Conservation (phyloP, 2,113 vertebrate species). For the Heterochromis multidens region DNA sequence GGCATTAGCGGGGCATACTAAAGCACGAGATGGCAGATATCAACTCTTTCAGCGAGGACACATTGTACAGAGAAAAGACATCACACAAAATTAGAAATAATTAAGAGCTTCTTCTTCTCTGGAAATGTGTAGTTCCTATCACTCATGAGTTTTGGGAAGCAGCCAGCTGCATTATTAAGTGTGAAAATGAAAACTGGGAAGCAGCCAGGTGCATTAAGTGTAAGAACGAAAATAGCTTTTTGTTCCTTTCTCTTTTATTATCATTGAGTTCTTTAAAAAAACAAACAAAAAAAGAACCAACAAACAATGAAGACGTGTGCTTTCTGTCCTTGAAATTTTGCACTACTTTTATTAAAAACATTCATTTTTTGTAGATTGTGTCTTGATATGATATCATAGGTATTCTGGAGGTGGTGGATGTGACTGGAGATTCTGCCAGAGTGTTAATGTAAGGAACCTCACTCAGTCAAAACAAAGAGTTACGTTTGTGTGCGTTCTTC, state of each 20-base stretch:
- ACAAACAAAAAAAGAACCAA: not conserved
- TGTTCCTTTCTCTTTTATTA: not conserved
- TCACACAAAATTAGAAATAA: too few species aligned
- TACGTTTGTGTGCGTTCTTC: not conserved
- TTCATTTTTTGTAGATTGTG: slow-evolving; percentile 55
- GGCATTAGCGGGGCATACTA: not conserved
- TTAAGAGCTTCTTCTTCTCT: not conserved
- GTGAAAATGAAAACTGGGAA: not conserved
- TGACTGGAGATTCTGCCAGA: slow-evolving; percentile 48
- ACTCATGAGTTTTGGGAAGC: not conserved
- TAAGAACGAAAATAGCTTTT: not conserved
- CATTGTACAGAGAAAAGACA: not conserved
- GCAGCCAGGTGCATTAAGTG: not conserved
- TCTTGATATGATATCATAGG: slow-evolving; percentile 70
- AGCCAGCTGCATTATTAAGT: not conserved
- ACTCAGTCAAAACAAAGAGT: not conserved
- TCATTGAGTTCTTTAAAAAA: not conserved
- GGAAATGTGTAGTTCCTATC: not conserved
- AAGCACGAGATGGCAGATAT: not conserved
- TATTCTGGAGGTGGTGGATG: slow-evolving; percentile 71
- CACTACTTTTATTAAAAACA: not conserved
- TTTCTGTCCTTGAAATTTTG: not conserved
- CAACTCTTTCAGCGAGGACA: not conserved
- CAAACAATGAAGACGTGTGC: not conserved
- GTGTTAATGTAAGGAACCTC: slow-evolving; percentile 30